phyloP scores from a whole-genome alignment of 2,888 invertebrate species.

The Chelonus formosanus region DNA sequence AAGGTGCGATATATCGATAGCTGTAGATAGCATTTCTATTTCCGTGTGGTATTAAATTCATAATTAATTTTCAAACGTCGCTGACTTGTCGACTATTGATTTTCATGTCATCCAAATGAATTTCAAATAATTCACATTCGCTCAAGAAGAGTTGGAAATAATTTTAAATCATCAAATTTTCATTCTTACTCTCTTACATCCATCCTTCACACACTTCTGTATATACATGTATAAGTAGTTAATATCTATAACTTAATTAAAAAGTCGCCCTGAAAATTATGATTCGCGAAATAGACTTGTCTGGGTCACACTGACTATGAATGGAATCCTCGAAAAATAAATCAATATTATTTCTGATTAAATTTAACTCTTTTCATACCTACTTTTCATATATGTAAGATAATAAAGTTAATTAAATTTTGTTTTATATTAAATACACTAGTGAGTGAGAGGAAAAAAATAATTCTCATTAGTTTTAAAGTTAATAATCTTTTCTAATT shows the following conservation, averaged over 20 bases:
- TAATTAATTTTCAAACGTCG: conserved; percentile 3
- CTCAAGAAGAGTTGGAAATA: too few relatives aligned
- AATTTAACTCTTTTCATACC: conserved; percentile 1
- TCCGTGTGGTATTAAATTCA: not conserved
- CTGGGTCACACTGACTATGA: conserved; percentile 10
- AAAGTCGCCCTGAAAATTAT: conserved; percentile 1
- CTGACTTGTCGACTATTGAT: conserved; percentile 4
- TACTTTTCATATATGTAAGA: conserved; percentile 19
- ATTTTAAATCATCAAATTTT: too few relatives aligned
- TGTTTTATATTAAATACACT: too few relatives aligned
- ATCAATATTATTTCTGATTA: conserved; percentile 5
- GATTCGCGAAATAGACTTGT: not conserved
- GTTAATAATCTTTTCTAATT: not conserved
- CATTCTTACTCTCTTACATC: too few relatives aligned
- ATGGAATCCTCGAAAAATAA: not conserved
- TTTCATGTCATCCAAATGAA: not conserved
- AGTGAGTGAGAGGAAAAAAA: not conserved
- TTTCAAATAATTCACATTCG: not conserved
- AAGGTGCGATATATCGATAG: not conserved
- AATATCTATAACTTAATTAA: not conserved
- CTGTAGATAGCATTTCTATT: conserved; percentile 1
- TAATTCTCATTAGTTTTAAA: not conserved
- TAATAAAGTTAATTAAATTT: too few relatives aligned
- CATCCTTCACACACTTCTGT: too few relatives aligned
- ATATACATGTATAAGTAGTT: too few relatives aligned